phyloP scores from a whole-genome alignment of 2,113 vertebrate species.

The Hystrix cristata region DNA sequence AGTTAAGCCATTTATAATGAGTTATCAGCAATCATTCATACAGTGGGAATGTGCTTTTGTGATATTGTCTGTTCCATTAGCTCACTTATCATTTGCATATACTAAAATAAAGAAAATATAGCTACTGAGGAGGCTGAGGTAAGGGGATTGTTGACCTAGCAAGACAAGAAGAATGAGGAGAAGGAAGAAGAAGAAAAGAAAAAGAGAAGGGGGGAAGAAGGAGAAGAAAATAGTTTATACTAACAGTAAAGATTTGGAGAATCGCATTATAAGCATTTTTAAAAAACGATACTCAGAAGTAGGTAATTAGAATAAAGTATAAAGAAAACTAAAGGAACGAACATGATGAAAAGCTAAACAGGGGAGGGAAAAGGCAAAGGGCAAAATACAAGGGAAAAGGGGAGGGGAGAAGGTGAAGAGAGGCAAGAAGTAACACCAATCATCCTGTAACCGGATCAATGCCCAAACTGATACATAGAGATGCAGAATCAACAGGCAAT shows the following conservation, averaged over 20 bases:
- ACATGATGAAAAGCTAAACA: neutral
- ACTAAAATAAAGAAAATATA: neutral
- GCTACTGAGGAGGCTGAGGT: neutral
- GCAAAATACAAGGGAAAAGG: neutral
- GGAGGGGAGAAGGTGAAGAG: neutral
- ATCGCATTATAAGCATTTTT: neutral
- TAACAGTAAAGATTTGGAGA: neutral
- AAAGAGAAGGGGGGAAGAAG: neutral
- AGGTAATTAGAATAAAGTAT: neutral
- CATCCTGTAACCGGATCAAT: neutral
- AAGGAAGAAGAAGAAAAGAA: neutral
- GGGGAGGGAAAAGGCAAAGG: neutral
- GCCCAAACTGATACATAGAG: neutral
- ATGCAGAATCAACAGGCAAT: neutral
- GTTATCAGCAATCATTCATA: neutral
- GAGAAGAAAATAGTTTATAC: neutral
- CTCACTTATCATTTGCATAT: slow-evolving; percentile 18
- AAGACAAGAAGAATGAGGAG: neutral
- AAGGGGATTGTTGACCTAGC: neutral
- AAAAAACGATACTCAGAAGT: neutral
- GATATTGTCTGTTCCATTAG: neutral
- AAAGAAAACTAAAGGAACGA: neutral
- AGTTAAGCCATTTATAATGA: slow-evolving; percentile 34
- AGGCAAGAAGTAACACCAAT: neutral
- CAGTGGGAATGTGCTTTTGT: neutral